Base-by-base conservation (phyloP, 2,888 invertebrate species). In the Mimachlamys varia region DNA sequence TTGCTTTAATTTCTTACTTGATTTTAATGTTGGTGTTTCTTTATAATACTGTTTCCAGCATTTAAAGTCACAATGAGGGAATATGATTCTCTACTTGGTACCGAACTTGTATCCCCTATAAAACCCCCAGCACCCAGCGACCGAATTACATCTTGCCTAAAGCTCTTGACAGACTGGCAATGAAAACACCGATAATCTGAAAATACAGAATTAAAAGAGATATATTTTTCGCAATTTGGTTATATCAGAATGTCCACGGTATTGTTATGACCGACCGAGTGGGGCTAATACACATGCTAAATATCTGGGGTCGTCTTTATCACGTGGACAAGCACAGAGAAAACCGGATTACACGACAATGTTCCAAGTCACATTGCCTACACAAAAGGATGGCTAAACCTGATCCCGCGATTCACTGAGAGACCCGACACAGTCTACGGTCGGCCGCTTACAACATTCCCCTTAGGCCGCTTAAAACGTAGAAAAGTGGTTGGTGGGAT, bases 351-450 rank as follows among this genome's bases (percentile, higher is more conserved):
- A 76, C 76, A 76, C 33, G 76, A 76, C 7, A 33, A 13, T 58
- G 76, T 76, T 76, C 33, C 27, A 76, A 76, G 76, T 76, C 33
- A 76, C 27, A 33, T 76, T 76, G 27, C 27, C 76, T 12, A 33
- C 33, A 76, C 76, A 76, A 76, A 76, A 76, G 76, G 76, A 76
- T 76, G 76, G 33, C 76, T 76, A 76, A 76, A 76, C 76, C 17
- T 33, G 33, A 22, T 27, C 76, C 76, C 33, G 62, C 62, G 62
- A 62, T 62, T 62, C 62, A n/a, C 62, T 17, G 62, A 10, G 53
- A 53, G 53, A 15, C 53, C 53, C n/a, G n/a, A 58, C 58, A 19
- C 22, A n/a, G 58, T 58, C 58, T 58, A 58, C 19, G 58, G 22
- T 58, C 19, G 76, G 7, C 76, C 76, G 76, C 76, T 33, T 76